phyloP scores from a whole-genome alignment of 2,888 invertebrate genomes.

The Pandemis corylana region DNA sequence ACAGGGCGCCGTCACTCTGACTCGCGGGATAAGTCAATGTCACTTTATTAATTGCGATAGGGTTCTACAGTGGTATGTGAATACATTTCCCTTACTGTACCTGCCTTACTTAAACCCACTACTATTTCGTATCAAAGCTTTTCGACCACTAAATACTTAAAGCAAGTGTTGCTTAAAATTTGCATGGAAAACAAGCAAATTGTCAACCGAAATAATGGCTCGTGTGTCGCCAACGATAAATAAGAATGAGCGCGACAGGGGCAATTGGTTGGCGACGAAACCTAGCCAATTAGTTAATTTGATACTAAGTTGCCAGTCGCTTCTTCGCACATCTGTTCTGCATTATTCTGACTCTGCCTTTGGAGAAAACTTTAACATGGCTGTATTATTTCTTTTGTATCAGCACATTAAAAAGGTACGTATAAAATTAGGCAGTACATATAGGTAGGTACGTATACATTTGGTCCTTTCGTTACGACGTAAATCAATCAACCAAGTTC shows the following conservation, averaged over 20 bases:
- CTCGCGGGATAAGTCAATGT: too few species aligned
- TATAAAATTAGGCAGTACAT: background rate
- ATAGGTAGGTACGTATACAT: background rate
- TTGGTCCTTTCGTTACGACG: conserved; percentile 43
- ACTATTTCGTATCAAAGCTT: too few species aligned
- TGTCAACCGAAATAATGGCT: conserved; percentile 40
- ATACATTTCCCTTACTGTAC: too few species aligned
- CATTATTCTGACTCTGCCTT: conserved; percentile 1
- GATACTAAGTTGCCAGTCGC: conserved; percentile 56
- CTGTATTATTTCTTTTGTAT: background rate
- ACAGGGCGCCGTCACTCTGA: too few species aligned
- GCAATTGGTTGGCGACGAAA: conserved; percentile 73
- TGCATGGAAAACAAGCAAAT: background rate
- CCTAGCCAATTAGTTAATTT: conserved; percentile 71
- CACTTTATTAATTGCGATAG: too few species aligned
- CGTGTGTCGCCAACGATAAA: conserved; percentile 63
- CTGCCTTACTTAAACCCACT: too few species aligned
- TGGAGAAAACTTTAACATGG: conserved; percentile 10
- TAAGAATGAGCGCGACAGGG: conserved; percentile 66
- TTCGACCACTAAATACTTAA: too few species aligned
- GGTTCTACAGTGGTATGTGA: too few species aligned
- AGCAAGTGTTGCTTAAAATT: too few species aligned
- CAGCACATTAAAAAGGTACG: background rate
- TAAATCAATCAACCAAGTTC: conserved; percentile 70
- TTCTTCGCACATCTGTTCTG: conserved; percentile 37